Percentiles rank a stretch among this genome's conserved stretches.
These are phyloP conservation scores for Ictalurus punctatus DNA, from an alignment of 2,113 vertebrate genomes.

Conservation along the genomic window DNA sequence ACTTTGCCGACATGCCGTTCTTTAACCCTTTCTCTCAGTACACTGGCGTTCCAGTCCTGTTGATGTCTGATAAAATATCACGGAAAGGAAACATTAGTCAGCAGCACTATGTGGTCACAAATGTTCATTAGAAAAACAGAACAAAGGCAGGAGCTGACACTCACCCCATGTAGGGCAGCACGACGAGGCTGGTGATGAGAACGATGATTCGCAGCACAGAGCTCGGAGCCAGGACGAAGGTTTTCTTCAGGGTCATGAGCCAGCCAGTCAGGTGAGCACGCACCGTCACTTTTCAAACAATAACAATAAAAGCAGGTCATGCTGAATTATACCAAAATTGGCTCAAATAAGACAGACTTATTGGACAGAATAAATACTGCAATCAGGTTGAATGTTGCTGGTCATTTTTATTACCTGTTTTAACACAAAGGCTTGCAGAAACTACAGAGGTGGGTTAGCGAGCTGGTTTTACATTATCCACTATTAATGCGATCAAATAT, in stretches of 20 bases:
- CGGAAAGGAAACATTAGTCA: too few relatives aligned
- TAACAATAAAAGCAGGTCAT: neutral
- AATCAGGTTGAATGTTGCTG: neutral
- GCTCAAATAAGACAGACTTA: neutral
- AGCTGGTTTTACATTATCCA: neutral
- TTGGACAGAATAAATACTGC: neutral
- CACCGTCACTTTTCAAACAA: conserved; percentile 74
- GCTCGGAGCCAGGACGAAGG: conserved; percentile 87
- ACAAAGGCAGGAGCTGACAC: conserved; percentile 12
- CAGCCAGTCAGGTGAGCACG: conserved; percentile 86
- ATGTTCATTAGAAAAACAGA: neutral
- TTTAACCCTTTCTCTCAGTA: neutral
- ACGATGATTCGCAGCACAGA: conserved; percentile 86
- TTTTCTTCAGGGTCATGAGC: conserved; percentile 92
- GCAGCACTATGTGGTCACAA: neutral
- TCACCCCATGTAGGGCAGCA: conserved; percentile 87
- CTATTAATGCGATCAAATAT: neutral
- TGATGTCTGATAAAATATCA: too few relatives aligned
- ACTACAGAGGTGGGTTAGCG: neutral
- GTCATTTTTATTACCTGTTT: neutral
- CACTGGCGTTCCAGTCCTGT: too few relatives aligned
- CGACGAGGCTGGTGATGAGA: conserved; percentile 86
- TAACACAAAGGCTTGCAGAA: neutral
- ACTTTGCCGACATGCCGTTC: neutral
- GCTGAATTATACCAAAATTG: neutral